Conservation (phyloP, 2,797 vertebrate genomes). For the Perodicticus potto region DNA sequence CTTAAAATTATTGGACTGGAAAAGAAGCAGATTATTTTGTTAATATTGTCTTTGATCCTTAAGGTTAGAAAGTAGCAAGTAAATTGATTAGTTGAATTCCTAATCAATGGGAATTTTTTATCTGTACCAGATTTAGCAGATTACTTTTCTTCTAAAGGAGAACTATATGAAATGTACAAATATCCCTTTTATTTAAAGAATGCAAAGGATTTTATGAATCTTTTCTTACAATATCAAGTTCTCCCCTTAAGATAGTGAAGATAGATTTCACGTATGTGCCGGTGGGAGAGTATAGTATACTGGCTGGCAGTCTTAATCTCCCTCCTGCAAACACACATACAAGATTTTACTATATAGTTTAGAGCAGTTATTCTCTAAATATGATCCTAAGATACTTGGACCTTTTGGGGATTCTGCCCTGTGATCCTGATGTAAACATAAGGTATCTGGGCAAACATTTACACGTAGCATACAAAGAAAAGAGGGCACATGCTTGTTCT, state of each 20-base stretch:
- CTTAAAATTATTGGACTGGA: conserved; percentile 29
- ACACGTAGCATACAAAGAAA: not conserved
- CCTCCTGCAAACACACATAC: too few species aligned
- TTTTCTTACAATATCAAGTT: conserved; percentile 26
- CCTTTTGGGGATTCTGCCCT: not conserved
- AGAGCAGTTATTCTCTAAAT: conserved; percentile 20
- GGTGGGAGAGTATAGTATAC: not conserved
- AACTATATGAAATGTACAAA: not conserved
- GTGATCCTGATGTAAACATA: not conserved
- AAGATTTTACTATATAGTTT: conserved; percentile 11
- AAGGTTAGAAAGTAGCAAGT: not conserved
- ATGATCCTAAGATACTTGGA: not conserved
- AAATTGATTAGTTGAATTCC: not conserved
- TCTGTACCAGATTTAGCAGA: conserved; percentile 5
- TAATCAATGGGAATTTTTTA: not conserved
- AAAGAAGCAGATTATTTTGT: not conserved
- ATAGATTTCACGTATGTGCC: conserved; percentile 40
- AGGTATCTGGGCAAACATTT: not conserved
- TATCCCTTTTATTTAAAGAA: conserved; percentile 48
- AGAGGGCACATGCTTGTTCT: not conserved
- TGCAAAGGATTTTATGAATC: conserved; percentile 21
- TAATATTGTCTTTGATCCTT: not conserved
- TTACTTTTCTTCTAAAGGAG: conserved; percentile 40
- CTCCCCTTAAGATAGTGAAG: conserved; percentile 6
- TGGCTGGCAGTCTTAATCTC: not conserved